phyloP scores from a whole-genome alignment of 2,113 vertebrate species.

The Rhodinocichla rosea region DNA sequence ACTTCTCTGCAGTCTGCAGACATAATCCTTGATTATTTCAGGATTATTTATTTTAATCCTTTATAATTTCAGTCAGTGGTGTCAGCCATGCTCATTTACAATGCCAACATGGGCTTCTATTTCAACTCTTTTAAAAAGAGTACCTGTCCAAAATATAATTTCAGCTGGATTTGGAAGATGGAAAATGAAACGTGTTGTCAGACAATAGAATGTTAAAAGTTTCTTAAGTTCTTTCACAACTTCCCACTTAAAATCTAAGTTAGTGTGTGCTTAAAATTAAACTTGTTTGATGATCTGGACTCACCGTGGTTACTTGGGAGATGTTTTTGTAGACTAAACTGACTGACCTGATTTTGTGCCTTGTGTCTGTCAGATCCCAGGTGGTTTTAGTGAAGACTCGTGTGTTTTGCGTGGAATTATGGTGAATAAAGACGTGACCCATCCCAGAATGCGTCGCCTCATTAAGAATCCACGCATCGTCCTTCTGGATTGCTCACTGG shows the following conservation, averaged over 20 bases:
- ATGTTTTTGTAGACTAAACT: neutral
- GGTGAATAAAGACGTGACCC: slow-evolving; percentile 96
- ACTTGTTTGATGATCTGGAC: neutral
- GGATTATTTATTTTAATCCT: no score
- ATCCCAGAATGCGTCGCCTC: slow-evolving; percentile 87
- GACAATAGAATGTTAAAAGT: neutral
- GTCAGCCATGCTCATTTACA: neutral
- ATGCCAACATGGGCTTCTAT: neutral
- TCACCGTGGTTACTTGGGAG: rapidly evolving
- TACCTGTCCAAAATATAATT: neutral
- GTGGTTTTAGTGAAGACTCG: slow-evolving; percentile 90
- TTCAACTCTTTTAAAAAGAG: neutral
- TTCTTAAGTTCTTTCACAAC: neutral
- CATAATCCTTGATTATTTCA: neutral
- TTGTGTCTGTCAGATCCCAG: slow-evolving; percentile 80
- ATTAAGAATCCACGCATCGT: slow-evolving; percentile 91
- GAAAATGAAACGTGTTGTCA: neutral
- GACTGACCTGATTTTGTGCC: neutral
- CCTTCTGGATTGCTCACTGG: slow-evolving; percentile 91
- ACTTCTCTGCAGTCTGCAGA: rapidly evolving
- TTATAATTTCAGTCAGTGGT: neutral
- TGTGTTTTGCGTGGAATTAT: slow-evolving; percentile 90
- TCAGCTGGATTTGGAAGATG: neutral
- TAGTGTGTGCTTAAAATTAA: neutral
- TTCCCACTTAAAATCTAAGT: neutral